phyloP scores from a whole-genome alignment of 2,113 vertebrate species.

The Anseranas semipalmata region DNA sequence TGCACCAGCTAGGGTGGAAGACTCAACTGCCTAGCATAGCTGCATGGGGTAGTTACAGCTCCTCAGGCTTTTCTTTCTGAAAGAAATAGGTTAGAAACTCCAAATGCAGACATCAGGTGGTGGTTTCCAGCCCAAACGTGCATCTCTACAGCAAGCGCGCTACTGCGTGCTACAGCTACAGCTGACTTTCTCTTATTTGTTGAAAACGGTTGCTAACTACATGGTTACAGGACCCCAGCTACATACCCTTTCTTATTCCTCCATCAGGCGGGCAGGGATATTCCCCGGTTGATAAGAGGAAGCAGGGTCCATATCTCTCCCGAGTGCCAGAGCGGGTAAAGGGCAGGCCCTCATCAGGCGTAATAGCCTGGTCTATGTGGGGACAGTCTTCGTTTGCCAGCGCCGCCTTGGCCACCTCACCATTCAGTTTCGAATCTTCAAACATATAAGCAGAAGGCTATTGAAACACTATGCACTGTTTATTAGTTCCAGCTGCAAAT shows the following conservation, averaged over 20 bases:
- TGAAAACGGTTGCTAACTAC: constrained; percentile 52
- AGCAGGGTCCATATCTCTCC: constrained; percentile 95
- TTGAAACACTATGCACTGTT: constrained; percentile 85
- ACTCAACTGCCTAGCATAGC: not conserved
- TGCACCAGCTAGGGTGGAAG: constrained; percentile 27
- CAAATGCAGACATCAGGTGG: constrained; percentile 72
- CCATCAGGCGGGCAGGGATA: constrained; percentile 94
- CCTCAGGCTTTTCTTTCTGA: constrained; percentile 59
- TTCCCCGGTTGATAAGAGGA: constrained; percentile 98
- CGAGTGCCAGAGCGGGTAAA: constrained; percentile 93
- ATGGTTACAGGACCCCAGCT: constrained; percentile 76
- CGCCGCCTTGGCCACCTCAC: constrained; percentile 95
- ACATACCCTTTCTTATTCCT: constrained; percentile 99
- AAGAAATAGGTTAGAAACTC: constrained; percentile 67
- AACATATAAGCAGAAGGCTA: constrained; percentile 89
- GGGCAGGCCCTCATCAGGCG: constrained; percentile 95
- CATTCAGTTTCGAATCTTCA: constrained; percentile 98
- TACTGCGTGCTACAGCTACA: constrained; percentile 50
- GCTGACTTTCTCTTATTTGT: constrained; percentile 42
- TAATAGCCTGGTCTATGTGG: constrained; percentile 98
- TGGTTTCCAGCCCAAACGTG: constrained; percentile 72
- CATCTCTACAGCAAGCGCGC: constrained; percentile 65
- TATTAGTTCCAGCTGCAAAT: constrained; percentile 67
- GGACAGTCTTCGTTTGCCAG: constrained; percentile 99
- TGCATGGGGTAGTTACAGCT: constrained; percentile 48